Percentiles rank a stretch among this genome's conserved stretches.
Conservation (phyloP, 2,797 vertebrate genomes). For the Cephalopachus bancanus region DNA sequence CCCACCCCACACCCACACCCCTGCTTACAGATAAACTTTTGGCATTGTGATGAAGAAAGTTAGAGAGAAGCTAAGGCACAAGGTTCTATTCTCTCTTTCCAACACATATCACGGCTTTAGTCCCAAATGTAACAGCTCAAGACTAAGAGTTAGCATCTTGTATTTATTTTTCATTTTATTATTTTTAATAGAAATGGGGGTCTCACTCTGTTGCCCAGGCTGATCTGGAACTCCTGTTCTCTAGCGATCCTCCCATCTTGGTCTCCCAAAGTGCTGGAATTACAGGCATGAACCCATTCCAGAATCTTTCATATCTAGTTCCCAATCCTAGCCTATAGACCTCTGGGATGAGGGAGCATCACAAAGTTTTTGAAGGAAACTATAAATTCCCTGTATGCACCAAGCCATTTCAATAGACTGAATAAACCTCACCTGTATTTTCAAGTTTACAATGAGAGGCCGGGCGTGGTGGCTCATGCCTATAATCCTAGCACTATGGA, state of each 20-base stretch:
- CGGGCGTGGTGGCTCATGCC: too few relatives aligned
- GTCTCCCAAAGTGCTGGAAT: too few relatives aligned
- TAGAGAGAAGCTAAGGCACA: not conserved
- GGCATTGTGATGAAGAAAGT: not conserved
- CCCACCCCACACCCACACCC: rapidly evolving
- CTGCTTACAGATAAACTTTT: not conserved
- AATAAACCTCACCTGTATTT: not conserved
- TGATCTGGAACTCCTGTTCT: too few relatives aligned
- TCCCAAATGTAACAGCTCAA: not conserved
- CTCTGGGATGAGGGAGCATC: not conserved
- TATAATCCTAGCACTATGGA: too few relatives aligned
- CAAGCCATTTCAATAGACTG: not conserved
- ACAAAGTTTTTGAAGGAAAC: not conserved
- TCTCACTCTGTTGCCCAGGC: not conserved
- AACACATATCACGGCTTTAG: not conserved
- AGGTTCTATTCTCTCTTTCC: not conserved
- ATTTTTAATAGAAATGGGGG: not conserved
- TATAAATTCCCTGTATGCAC: not conserved
- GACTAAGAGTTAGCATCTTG: not conserved
- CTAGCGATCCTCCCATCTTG: too few relatives aligned
- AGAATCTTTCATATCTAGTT: conserved; percentile 25
- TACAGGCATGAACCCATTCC: not conserved
- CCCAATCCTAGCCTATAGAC: not conserved
- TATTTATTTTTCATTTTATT: not conserved
- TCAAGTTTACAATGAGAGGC: not conserved